Evolutionary conservation across 1,140 invertebrate species (phyloP), one percentile per base, ranked within the genome.

Genomic region (Drosophila fuyamai): DNA sequence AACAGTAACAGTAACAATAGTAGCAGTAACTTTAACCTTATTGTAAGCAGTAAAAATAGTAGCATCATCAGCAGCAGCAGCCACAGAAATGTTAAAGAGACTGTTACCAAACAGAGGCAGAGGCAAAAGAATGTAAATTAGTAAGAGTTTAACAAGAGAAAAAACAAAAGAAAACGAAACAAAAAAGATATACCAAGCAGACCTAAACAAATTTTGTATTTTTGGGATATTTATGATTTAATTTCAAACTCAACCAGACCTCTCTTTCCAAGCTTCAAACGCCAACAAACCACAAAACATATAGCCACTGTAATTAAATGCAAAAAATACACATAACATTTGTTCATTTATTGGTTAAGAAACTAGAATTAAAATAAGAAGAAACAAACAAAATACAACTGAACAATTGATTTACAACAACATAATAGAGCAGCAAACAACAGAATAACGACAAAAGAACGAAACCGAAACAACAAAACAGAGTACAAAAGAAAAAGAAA

Each of bases 291-390:
- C 43, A 76, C 72, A 66, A 66, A 48, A 70, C 43, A 72, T 57
- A 83, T 47, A 84, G 65, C 60, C 81, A 84, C 81, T 80, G 76
- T 84, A 84, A 84, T 71, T 79, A 55, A 83, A 72, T 65, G 61
- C 48, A 84, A 80, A 61, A 50, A 59, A 54, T 61, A 44, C 53
- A 76, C 60, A 27, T 65, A 53, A 53, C 65, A 68, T 65, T 83
- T 79, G 76, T 83, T 83, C 65, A 84, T 66, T 84, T 84, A 84
- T 79, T 79, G 70, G 41, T 83, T 79, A 82, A 82, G 80, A 44
- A 55, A 38, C 40, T 67, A 73, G 59, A 75, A 35, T 70, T 57
- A 72, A 41, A n/a, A 47, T 41, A 35, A 38, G 14, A 35, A 38
- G 14, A 14, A 63, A 35, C n/a, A 6, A 32, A 32, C 29, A 36